A percentile compares a stretch with the other conserved stretches of the same genome.
These are phyloP conservation scores for Oreochromis spilurus DNA, from an alignment of 2,113 vertebrate species.

Conservation along the genomic window DNA sequence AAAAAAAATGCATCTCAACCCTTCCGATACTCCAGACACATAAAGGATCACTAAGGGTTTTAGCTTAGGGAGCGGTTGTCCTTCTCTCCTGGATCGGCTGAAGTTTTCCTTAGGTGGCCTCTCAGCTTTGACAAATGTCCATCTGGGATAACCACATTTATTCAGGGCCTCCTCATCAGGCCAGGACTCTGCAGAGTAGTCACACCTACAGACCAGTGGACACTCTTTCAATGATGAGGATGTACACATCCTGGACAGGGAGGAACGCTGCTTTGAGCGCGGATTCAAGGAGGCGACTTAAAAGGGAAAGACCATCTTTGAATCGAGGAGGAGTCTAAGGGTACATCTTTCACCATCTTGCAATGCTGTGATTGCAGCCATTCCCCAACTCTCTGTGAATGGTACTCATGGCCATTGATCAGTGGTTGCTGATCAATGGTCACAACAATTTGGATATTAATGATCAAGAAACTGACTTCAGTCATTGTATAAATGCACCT, in stretches of 20 bases:
- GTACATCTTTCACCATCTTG: fast-evolving
- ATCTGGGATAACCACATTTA: neutral
- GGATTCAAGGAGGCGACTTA: fast-evolving
- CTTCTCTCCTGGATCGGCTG: neutral
- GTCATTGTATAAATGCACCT: fast-evolving
- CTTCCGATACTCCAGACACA: no score
- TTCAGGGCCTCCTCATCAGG: neutral
- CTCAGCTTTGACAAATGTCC: neutral
- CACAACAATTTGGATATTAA: no score
- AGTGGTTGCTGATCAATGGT: neutral
- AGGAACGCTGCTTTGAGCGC: fast-evolving
- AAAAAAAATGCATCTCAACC: no score
- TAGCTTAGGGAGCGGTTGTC: neutral
- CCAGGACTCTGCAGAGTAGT: fast-evolving
- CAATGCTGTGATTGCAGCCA: neutral
- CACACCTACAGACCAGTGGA: neutral
- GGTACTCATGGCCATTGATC: fast-evolving
- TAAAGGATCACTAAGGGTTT: neutral
- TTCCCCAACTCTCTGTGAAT: neutral
- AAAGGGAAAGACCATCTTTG: neutral
- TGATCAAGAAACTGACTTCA: neutral
- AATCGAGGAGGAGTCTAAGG: neutral
- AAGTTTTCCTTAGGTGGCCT: fast-evolving
- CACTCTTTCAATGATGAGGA: fast-evolving
- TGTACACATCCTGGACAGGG: neutral